These are phyloP conservation scores for Portevinia maculata DNA, from an alignment of 2,888 invertebrate genomes.

Conservation along the genomic window DNA sequence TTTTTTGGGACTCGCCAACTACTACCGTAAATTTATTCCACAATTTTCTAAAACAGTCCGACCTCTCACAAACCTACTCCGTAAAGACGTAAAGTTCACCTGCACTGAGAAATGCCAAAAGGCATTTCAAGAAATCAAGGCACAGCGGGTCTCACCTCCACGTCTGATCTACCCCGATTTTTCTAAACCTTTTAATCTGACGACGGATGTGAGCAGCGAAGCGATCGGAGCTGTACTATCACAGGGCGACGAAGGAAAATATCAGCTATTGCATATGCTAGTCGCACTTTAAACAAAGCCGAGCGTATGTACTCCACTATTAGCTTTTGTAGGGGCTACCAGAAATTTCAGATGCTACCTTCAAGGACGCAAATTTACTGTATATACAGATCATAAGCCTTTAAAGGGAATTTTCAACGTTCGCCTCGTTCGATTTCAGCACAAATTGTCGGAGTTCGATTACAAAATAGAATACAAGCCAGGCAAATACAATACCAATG, in stretches of 20 bases:
- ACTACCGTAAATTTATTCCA: too few relatives aligned
- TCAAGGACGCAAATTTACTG: neutral
- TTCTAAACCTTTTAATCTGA: neutral
- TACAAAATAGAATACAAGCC: neutral
- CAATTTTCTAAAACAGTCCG: too few relatives aligned
- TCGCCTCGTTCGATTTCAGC: neutral
- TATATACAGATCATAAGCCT: neutral
- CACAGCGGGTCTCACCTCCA: neutral
- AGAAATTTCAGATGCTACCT: constrained; percentile 7
- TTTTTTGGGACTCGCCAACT: constrained; percentile 39
- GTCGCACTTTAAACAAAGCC: constrained; percentile 77
- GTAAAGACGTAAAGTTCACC: constrained; percentile 20
- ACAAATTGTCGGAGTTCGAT: neutral
- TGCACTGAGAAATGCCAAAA: constrained; percentile 3
- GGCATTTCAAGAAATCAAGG: constrained; percentile 2
- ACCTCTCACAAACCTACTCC: too few relatives aligned
- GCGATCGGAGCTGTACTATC: neutral
- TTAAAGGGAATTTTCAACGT: neutral
- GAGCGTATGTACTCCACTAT: constrained; percentile 79
- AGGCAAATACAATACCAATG: neutral
- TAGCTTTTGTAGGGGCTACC: neutral
- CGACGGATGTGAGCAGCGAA: neutral
- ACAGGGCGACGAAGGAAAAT: neutral
- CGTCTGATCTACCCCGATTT: neutral
- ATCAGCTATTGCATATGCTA: constrained; percentile 51